phyloP scores from a whole-genome alignment of 2,888 invertebrate species.

The Rhogogaster chlorosoma region DNA sequence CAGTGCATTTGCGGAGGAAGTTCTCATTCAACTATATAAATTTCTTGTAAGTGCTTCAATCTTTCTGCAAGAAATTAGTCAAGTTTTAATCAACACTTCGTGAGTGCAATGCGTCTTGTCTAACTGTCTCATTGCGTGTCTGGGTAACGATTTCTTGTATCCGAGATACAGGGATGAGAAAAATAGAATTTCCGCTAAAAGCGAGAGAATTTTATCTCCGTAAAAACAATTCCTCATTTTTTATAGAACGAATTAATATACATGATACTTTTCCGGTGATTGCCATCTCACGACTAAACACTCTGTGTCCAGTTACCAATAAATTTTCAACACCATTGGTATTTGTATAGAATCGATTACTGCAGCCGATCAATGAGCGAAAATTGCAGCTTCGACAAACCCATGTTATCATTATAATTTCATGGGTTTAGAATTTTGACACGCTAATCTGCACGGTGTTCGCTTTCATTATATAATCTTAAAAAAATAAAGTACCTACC shows the following conservation, averaged over 20 bases:
- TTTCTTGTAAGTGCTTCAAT: constrained; percentile 39
- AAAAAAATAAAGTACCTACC: not conserved
- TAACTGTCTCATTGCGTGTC: not conserved
- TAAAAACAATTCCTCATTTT: not conserved
- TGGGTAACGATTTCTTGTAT: not conserved
- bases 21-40: constrained; percentile 24
- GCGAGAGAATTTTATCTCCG: not conserved
- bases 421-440: constrained; percentile 15
- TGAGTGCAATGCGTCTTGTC: constrained; percentile 18
- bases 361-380: not conserved
- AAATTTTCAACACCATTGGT: not conserved
- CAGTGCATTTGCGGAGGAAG: not conserved
- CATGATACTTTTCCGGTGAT: not conserved
- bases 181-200: constrained; percentile 5
- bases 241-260: not conserved
- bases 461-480: not conserved
- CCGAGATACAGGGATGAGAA: not conserved
- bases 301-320: constrained; percentile 19
- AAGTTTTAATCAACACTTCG: constrained; percentile 37
- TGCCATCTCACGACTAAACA: not conserved
- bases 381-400: not conserved
- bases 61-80: constrained; percentile 30
- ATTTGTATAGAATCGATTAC: not conserved
- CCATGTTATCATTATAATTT: not conserved
- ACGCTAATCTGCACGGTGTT: constrained; percentile 1